Percentiles rank a stretch among this genome's conserved stretches.
Evolutionary conservation across 53 echinoderm and acorn worm genomes (phyloP).

Genomic region (Echinarachnius parma): DNA sequence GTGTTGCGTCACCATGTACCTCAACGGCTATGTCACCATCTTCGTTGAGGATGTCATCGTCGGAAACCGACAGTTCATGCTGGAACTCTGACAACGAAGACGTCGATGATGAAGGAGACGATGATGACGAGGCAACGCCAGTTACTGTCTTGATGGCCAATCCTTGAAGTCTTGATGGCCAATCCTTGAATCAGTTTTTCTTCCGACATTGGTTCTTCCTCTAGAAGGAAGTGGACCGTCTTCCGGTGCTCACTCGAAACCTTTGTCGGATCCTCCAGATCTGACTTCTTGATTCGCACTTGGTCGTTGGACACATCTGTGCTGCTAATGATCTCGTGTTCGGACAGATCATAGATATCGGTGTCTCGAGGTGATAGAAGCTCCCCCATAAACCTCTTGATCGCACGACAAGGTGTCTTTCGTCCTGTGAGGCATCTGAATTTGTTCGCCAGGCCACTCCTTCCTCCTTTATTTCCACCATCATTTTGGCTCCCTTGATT

Average conservation of each 20-base stretch:
- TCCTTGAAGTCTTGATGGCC: not conserved
- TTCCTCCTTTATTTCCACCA: not conserved
- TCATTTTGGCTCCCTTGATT: too few species aligned
- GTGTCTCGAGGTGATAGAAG: conserved; percentile 12
- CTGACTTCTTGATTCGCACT: not conserved
- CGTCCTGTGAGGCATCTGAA: not conserved
- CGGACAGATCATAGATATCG: conserved; percentile 6
- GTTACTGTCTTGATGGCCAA: too few species aligned
- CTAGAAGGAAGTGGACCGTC: conserved; percentile 28
- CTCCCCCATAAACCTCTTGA: conserved; percentile 20
- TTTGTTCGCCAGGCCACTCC: not conserved
- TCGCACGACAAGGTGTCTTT: not conserved
- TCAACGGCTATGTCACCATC: not conserved
- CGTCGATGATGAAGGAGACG: conserved; percentile 5
- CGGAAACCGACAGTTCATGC: not conserved
- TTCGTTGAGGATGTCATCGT: conserved; percentile 8
- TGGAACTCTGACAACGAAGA: conserved; percentile 1
- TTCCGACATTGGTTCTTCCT: conserved; percentile 7
- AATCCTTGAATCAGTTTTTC: too few species aligned
- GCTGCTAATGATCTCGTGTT: conserved; percentile 23
- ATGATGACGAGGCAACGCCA: not conserved
- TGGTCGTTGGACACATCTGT: not conserved
- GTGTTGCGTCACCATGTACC: not conserved
- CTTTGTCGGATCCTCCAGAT: not conserved
- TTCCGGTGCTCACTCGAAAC: not conserved